Percentiles rank a stretch among this genome's conserved stretches.
Evolutionary conservation across 2,113 vertebrate species (phyloP).

Genomic region (Plotosus lineatus): DNA sequence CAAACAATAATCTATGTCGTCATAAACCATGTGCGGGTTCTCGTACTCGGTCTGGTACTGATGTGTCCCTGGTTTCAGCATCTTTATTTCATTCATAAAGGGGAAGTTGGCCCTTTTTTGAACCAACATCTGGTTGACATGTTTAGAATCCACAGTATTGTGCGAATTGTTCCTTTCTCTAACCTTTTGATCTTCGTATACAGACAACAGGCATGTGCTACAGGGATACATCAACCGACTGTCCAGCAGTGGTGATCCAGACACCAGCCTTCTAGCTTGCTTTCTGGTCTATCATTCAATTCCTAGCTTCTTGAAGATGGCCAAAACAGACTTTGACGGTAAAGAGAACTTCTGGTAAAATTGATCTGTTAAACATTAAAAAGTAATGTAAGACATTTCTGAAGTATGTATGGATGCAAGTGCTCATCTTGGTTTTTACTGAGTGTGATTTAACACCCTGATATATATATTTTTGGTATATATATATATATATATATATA

Average conservation of each 20-base stretch:
- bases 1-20: no score
- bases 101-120: constrained; percentile 9
- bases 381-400: not conserved
- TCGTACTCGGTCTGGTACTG: not conserved
- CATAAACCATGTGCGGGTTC: not conserved
- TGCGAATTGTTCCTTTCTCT: not conserved
- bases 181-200: constrained; percentile 8
- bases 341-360: constrained; percentile 43
- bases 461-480: no score
- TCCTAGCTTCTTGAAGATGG: constrained; percentile 77
- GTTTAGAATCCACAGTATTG: not conserved
- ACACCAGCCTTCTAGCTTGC: constrained; percentile 81
- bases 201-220: constrained; percentile 78
- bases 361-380: not conserved
- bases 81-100: constrained; percentile 3
- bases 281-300: constrained; percentile 91
- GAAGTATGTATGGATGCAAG: not conserved
- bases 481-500: no score
- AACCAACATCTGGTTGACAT: not conserved
- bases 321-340: constrained; percentile 81
- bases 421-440: not conserved
- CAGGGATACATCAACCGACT: constrained; percentile 81
- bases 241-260: constrained; percentile 64
- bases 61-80: not conserved
- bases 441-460: not conserved